Evolutionary conservation across 1,140 invertebrate species (phyloP).

Genomic region (Lycorma delicatula): DNA sequence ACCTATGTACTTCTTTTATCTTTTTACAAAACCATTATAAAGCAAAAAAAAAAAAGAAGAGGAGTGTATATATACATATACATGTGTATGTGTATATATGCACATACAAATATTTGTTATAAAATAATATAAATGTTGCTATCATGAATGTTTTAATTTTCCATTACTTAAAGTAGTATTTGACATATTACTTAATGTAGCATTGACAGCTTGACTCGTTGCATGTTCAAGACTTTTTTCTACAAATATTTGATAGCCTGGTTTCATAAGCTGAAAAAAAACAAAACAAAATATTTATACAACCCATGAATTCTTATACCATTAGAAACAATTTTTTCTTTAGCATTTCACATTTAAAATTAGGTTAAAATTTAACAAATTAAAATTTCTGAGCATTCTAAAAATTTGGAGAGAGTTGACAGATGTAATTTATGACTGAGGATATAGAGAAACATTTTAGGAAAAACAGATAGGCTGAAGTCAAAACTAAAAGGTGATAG

Average conservation of each 20-base stretch:
- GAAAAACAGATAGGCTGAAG: too few species aligned
- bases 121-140: too few species aligned
- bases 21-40: too few species aligned
- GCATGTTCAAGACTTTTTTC: conserved; percentile 71
- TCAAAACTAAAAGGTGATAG: too few species aligned
- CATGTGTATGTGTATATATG: too few species aligned
- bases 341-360: too few species aligned
- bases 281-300: conserved; percentile 21
- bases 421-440: too few species aligned
- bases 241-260: conserved; percentile 63
- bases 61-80: too few species aligned
- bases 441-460: too few species aligned
- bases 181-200: conserved; percentile 33
- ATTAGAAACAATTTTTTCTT: conserved; percentile 2
- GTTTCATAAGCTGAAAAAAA: conserved; percentile 63
- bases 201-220: conserved; percentile 58
- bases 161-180: conserved; percentile 42
- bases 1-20: too few species aligned
- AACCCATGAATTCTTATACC: background rate
- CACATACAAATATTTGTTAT: too few species aligned
- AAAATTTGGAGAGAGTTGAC: background rate
- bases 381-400: conserved; percentile 3
- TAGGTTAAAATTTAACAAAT: conserved; percentile 10
- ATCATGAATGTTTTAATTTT: conserved; percentile 51
- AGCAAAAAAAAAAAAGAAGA: too few species aligned